Evolutionary conservation across 2,113 vertebrate species (phyloP).

Genomic region (Baryphthengus martii): DNA sequence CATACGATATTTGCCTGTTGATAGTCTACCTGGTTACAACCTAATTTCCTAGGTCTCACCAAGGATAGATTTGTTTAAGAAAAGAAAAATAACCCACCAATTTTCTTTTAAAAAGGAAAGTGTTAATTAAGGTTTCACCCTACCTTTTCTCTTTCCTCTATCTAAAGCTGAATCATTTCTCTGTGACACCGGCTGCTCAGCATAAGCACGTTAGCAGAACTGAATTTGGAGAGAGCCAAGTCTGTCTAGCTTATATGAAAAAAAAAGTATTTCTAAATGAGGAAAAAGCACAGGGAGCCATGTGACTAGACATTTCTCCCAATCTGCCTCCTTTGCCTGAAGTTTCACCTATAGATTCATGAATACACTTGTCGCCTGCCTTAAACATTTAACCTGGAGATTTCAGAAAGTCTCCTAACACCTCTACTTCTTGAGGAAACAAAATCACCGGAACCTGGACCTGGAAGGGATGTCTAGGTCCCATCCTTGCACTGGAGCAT

Average conservation of each 20-base stretch:
- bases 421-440: not conserved
- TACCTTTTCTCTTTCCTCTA: not conserved
- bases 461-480: not conserved
- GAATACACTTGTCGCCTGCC: not conserved
- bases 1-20: slow-evolving; percentile 20
- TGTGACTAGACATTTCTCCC: not conserved
- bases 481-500: not conserved
- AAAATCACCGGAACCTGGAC: not conserved
- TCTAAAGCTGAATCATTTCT: not conserved
- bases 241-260: not conserved
- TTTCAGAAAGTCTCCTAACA: not conserved
- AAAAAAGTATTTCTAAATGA: not conserved
- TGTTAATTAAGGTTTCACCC: not conserved
- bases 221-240: not conserved
- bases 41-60: not conserved
- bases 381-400: not conserved
- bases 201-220: not conserved
- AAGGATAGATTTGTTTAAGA: not conserved
- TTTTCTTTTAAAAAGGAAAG: not conserved
- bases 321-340: not conserved
- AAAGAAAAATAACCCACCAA: not conserved
- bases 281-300: not conserved
- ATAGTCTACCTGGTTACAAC: slow-evolving; percentile 14
- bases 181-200: not conserved
- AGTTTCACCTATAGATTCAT: not conserved